Evolutionary conservation across 2,113 vertebrate genomes (phyloP), one percentile per base, ranked within the genome.

Genomic region (Pollimyrus isidori): DNA sequence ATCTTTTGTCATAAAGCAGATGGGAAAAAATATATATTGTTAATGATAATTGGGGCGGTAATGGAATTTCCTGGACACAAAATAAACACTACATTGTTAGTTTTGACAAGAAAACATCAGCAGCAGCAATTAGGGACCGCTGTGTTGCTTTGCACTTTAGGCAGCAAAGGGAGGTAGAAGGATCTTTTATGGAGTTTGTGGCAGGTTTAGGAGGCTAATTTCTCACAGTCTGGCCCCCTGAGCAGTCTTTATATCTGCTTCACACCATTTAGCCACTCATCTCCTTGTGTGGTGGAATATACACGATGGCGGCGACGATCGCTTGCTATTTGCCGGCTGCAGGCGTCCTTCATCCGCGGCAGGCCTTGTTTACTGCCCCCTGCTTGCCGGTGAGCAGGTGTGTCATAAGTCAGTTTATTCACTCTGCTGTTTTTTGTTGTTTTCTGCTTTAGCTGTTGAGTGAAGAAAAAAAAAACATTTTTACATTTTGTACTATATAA

Each of bases 71-170:
- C 87, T 69, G 42, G 39, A 73, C 62, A 49, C 65, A 80, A 45
- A 88, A 46, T 69, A 88, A 88, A 88, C 62, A 49, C 58, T 48
- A 48, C 46, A 69, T 62, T 48, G 46, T 88, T 88, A 88, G 69
- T 50, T 26, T 88, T 69, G 49, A 88, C 88, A 88, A 69, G 88
- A 76, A 86, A 88, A 88, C 49, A 89, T 89, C 88, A 83, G 76
- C 87, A 35, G 39, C 7, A 30, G 88, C 56, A 89, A 89, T 83
- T 82, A 82, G 26, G 73, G 49, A 35, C 21, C 26, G 3, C 69
- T 21, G 88, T 80, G 88, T 30, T 52, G 52, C 52, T 88, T 23
- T 48, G 39, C 39, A 69, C 56, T 23, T 42, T 45, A 46, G 48
- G 69, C 48, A 53, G 88, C 26, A 52, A 89, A 30, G 48, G 69